Evolutionary conservation across 2,888 invertebrate genomes (phyloP), one percentile per base, ranked within the genome.

Genomic region (Drosophila ezoana): DNA sequence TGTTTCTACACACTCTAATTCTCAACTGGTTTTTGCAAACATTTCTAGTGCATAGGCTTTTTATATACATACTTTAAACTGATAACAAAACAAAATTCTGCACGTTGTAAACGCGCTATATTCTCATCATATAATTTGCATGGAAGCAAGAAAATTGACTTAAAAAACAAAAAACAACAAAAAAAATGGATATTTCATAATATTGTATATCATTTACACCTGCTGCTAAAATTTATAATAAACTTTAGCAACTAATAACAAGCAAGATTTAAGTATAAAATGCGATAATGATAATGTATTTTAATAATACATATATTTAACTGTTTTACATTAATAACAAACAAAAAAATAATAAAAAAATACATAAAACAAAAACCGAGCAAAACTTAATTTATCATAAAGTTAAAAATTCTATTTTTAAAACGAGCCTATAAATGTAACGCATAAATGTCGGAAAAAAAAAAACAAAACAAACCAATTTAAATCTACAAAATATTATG

Each of bases 171-270:
- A 52, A 35, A 13, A 20, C n/a, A 11, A 47, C 45, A 58, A 43
- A n/a, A 16, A 53, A 59, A 41, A 20, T 43, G 33, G 44, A 64
- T 67, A 70, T 35, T 57, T 59, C 53, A 63, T 79, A 76, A 67
- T 65, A 81, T 81, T 86, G 73, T 86, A 83, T 86, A 84, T 86
- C 87, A 86, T 86, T 84, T 82, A 86, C 87, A 82, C 70, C 68
- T 59, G 77, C 84, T 70, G 81, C 80, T 65, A 81, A 45, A 65
- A 61, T 68, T 68, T 78, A 62, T 74, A 68, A 73, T 60, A 44
- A 61, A 71, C 47, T 44, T 62, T 69, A 69, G 74, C 61, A 48
- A 67, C 76, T 81, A 79, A 85, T 72, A 65, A 79, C 83, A 53
- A 57, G 60, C 68, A 68, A 76, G 83, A 64, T 69, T 72, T 66